Base-by-base conservation (phyloP, 2,113 vertebrate genomes). In the Sander lucioperca region DNA sequence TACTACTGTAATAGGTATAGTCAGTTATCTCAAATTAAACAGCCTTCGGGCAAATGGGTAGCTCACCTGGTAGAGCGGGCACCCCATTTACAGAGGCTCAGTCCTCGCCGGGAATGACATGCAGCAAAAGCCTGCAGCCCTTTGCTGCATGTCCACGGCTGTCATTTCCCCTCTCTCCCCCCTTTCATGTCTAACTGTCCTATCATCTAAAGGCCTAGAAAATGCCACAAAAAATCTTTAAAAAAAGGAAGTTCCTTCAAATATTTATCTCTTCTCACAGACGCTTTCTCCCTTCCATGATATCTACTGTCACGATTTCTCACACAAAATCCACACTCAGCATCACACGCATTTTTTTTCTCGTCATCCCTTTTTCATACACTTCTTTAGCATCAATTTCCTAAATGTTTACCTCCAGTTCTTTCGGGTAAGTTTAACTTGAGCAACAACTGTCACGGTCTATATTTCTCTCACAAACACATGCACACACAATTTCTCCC, bases 391-490 rank as follows among this genome's bases (percentile, higher is more conserved):
- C 63, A 47, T 54, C 13, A 65, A 4, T 61, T 62, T 63, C 19
- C 48, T 43, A 45, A 8, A 23, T 64, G 54, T 75, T 64, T 25
- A 50, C 36, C 19, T 50, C 23, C 0, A 27, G 58, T 50, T 30
- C 58, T 70, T 43, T 65, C 7, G 25, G 25, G 25, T 70, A 30
- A 72, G 59, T 77, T 2, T 75, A 33, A 65, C 16, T 23, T 36
- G 33, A 81, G 50, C 14, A 39, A 51, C 23, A 63, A 50, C 61
- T 25, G 27, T 71, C 66, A 33, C 66, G 21, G 3, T 66, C 53
- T 66, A 10, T 33, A 12, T 67, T 36, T 65, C 53, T 77, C n/a
- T 15, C 56, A 68, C 58, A 86, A 47, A 61, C 68, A 68, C 30
- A 67, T 27, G 27, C 23, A 33, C 64, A 47, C 33, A 43, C 58